Conservation (phyloP, 2,113 vertebrate species). For the Solea senegalensis region DNA sequence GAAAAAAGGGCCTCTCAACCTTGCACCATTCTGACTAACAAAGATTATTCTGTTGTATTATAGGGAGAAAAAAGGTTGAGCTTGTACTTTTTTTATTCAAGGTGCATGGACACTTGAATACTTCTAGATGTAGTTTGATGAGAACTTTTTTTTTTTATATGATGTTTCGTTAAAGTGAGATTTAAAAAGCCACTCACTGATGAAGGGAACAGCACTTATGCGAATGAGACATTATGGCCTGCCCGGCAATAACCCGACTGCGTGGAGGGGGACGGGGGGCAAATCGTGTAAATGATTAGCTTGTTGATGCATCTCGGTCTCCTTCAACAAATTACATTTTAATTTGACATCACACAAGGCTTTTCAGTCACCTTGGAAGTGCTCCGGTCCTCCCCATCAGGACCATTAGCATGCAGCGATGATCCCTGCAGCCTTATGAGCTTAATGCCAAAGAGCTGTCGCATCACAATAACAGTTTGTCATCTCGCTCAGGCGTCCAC, state of each 20-base stretch:
- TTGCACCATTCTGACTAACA: conserved; percentile 6
- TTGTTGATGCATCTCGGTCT: conserved; percentile 22
- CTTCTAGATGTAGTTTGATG: conserved; percentile 15
- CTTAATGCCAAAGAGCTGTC: conserved; percentile 53
- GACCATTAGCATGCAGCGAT: conserved; percentile 47
- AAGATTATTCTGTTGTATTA: conserved; percentile 21
- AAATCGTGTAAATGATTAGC: conserved; percentile 27
- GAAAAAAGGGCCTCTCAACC: conserved; percentile 4
- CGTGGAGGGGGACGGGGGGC: not conserved
- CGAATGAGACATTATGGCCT: conserved; percentile 1
- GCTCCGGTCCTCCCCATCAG: conserved; percentile 21
- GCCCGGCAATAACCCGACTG: not conserved
- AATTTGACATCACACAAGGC: conserved; percentile 49
- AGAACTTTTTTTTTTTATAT: conserved; percentile 7
- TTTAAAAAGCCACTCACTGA: not conserved
- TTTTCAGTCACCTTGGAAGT: conserved; percentile 46
- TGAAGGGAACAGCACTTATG: conserved; percentile 7
- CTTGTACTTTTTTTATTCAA: not conserved
- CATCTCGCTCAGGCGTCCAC: conserved; percentile 42
- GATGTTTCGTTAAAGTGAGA: not conserved
- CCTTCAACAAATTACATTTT: conserved; percentile 36
- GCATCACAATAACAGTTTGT: conserved; percentile 53
- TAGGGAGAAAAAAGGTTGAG: conserved; percentile 7
- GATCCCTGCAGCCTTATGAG: conserved; percentile 39
- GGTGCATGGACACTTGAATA: not conserved